phyloP scores from a whole-genome alignment of 2,888 invertebrate genomes.

The Strigamia transsilvanica region DNA sequence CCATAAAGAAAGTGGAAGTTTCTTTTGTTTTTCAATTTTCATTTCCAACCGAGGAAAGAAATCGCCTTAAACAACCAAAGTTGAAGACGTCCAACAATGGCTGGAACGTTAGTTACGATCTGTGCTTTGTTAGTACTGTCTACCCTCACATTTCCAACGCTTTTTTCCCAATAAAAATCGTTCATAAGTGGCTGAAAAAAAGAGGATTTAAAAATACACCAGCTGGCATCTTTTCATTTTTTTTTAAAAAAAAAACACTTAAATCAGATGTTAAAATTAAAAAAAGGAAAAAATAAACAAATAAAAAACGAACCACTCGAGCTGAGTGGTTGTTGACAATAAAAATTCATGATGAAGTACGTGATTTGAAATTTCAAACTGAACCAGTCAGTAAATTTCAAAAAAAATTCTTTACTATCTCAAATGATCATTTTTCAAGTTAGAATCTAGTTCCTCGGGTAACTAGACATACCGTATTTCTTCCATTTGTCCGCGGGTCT shows the following conservation, averaged over 20 bases:
- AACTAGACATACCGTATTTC: no score
- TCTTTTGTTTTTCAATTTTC: neutral
- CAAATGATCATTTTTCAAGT: no score
- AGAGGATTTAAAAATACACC: neutral
- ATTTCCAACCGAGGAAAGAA: neutral
- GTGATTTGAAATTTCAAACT: no score
- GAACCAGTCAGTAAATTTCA: no score
- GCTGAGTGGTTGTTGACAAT: slow-evolving; percentile 10
- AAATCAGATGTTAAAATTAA: neutral
- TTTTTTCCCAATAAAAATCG: neutral
- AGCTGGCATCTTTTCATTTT: neutral
- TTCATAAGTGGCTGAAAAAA: slow-evolving; percentile 14
- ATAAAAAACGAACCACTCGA: no score
- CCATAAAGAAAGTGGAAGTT: slow-evolving; percentile 35
- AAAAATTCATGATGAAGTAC: no score
- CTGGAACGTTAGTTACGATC: no score
- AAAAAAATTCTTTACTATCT: no score
- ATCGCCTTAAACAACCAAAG: neutral
- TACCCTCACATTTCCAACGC: no score
- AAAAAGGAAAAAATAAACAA: neutral
- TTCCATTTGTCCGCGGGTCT: no score
- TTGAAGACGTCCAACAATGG: neutral
- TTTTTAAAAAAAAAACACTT: neutral
- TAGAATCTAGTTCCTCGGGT: no score
- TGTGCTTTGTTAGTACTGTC: no score